Evolutionary conservation across 2,797 vertebrate genomes (phyloP), one percentile per base, ranked within the genome.

Genomic region (Platyrinchus mystaceus): DNA sequence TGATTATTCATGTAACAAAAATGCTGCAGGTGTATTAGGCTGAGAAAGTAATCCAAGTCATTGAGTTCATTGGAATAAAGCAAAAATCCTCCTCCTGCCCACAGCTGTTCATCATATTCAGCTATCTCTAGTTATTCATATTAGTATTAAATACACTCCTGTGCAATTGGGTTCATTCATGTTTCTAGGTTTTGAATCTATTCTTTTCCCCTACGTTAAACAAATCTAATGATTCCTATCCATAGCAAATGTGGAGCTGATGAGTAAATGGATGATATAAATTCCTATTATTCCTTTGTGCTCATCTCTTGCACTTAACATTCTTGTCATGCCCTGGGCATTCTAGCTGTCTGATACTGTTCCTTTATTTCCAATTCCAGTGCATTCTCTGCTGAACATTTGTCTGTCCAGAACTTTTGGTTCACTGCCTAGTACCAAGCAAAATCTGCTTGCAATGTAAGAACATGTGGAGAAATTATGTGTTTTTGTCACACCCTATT

Each of bases 401-500:
- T 76, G 53, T 89, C 58, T 53, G 69, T 81, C 91, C 91, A 67
- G 87, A 89, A 76, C 62, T 94, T 84, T 94, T 94, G 94, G 95
- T 92, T 74, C 80, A 82, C 62, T 94, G 91, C 86, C 19, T 84
- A 87, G 64, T 78, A 81, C 84, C 93, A 93, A 78, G 18, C 53
- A 96, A 95, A 97, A 97, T 95, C 91, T 95, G 95, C 93, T 96
- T 91, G 90, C 93, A 91, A 36, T 78, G 84, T 93, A 97, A 97
- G 95, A 97, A 97, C 97, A 97, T 96, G 97, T 97, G 97, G 97
- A 95, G 94, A 98, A 98, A 97, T 96, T 96, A 97, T 95, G 94
- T 97, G 95, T 94, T 97, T 97, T 97, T 97, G 97, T 97, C 97
- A 97, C 95, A 97, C 96, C 94, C 96, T 97, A 97, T 98, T 98